Base-by-base conservation (phyloP, 2,888 invertebrate species). In the Pristionchus exspectatus region DNA sequence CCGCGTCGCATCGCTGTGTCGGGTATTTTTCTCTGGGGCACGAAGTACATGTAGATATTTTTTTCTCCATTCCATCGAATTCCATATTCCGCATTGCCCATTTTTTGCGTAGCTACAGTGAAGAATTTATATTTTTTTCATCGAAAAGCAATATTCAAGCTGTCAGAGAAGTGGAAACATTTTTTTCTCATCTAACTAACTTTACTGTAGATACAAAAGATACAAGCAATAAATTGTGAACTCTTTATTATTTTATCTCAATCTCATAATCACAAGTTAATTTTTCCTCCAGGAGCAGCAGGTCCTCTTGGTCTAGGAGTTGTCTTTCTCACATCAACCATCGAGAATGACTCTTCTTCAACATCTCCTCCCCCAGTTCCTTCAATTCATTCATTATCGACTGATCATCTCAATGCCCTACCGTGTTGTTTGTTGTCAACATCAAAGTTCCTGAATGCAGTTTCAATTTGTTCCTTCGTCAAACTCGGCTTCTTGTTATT, bases 381-480 rank as follows among this genome's bases (percentile, higher is more conserved):
- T 81, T 24, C 81, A 27, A 54, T 81, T 24, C 9, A 9, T 50
- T 12, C 0, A 54, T 83, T 54, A 83, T 30, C 27, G 27, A 83
- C 59, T 85, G 54, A 81, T 54, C 50, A 10, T 14, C 18, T 27
- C 27, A 27, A n/a, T 54, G 81, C 27, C 81, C 44, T 81, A 54
- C 44, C 50, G 50, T 81, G 84, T 33, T 59, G 59, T 33, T 85
- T 59, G 56, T 85, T 59, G 24, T 92, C 92, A 59, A 91, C 92
- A 18, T 91, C 91, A 18, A 90, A 89, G 38, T 91, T 91, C 30
- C 90, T 91, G 91, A 91, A 92, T 89, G 90, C 87, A 16, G 86
- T 90, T 66, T 90, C 91, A 14, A 92, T 33, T 77, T 92, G 87
- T 83, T 92, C 90, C 14, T 91, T 59, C 0, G 92, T 87, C 90